These are phyloP conservation scores for Amiota mariae DNA, from an alignment of 2,888 invertebrate genomes.

Conservation along the genomic window DNA sequence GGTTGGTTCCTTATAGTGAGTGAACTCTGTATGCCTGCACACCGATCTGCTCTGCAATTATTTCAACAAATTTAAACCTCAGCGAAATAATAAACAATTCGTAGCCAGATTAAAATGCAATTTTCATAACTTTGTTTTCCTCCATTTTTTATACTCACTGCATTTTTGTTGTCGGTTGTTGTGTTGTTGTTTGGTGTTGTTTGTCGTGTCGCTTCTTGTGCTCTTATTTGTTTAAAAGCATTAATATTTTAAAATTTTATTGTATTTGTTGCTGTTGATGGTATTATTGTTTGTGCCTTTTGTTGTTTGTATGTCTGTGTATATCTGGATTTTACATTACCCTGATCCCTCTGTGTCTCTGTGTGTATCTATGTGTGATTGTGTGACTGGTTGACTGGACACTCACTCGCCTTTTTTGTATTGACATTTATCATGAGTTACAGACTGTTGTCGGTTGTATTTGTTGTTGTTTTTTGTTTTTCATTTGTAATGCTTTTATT, in stretches of 20 bases:
- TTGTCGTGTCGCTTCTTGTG: background rate
- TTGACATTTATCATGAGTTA: constrained; percentile 41
- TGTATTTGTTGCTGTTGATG: constrained; percentile 25
- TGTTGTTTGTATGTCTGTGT: background rate
- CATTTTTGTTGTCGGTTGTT: constrained; percentile 8
- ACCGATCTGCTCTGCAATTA: constrained; percentile 54
- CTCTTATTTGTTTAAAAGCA: constrained; percentile 62
- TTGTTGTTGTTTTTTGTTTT: constrained; percentile 21
- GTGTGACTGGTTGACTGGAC: constrained; percentile 19
- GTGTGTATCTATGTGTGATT: background rate
- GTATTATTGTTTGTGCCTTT: background rate
- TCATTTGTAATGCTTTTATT: constrained; percentile 16
- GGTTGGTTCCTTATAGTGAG: too few relatives aligned
- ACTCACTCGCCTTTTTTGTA: constrained; percentile 41
- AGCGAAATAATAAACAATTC: constrained; percentile 66
- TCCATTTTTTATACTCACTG: constrained; percentile 33
- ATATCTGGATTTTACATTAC: constrained; percentile 33
- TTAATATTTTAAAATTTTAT: constrained; percentile 60
- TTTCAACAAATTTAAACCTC: constrained; percentile 66
- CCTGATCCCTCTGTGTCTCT: background rate
- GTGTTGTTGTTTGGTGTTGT: background rate
- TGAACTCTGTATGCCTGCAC: background rate
- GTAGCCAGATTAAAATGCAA: constrained; percentile 66
- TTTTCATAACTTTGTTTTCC: constrained; percentile 58
- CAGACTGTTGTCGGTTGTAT: background rate